Percentiles rank a stretch among this genome's conserved stretches.
These are phyloP conservation scores for Muntiacus reevesi DNA, from an alignment of 2,113 vertebrate genomes.

Conservation along the genomic window DNA sequence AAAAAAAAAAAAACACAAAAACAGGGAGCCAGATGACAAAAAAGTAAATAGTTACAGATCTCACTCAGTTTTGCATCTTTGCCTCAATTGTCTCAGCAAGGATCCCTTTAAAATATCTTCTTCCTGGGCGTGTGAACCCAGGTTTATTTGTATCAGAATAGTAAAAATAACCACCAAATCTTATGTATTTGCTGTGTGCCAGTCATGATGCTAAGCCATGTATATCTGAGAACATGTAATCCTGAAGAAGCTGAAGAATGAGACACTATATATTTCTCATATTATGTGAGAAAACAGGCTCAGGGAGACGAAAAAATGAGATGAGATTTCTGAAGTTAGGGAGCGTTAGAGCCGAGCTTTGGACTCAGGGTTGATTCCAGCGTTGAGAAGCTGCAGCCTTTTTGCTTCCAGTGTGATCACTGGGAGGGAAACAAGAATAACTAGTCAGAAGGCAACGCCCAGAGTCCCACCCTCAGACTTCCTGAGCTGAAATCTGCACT, in stretches of 20 bases:
- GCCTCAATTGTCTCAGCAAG: not conserved
- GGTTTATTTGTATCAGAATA: not conserved
- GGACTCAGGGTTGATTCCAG: not conserved
- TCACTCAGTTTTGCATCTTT: not conserved
- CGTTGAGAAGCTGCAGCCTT: too few relatives aligned
- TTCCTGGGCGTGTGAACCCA: not conserved
- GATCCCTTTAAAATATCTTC: not conserved
- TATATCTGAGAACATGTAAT: not conserved
- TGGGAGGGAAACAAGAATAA: fast-evolving
- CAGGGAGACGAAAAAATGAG: not conserved
- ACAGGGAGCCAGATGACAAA: not conserved
- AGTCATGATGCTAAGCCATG: not conserved
- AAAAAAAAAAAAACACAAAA: not conserved
- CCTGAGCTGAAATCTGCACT: not conserved
- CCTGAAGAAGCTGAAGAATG: not conserved
- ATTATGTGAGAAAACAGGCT: not conserved
- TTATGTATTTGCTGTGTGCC: not conserved
- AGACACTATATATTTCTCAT: not conserved
- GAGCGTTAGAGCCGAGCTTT: not conserved
- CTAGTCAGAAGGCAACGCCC: not conserved
- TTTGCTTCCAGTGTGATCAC: fast-evolving
- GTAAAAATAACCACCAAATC: not conserved
- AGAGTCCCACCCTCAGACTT: not conserved
- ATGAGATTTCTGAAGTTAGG: not conserved
- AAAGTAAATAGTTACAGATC: not conserved